Conservation (phyloP, 2,113 vertebrate genomes). For the Castor canadensis region DNA sequence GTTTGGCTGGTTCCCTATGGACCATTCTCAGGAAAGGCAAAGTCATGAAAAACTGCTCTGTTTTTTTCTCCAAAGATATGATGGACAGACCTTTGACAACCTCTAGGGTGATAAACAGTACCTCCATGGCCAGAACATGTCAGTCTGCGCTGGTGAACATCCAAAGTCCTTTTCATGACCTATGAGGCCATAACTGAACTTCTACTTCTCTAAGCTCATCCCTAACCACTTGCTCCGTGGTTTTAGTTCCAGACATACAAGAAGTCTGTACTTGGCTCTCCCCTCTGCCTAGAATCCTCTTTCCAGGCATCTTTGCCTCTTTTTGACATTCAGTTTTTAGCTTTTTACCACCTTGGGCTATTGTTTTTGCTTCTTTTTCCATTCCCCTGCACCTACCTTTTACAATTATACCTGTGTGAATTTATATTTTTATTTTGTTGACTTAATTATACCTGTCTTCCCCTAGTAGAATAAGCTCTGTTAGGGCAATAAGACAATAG, state of each 20-base stretch:
- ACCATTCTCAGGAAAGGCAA: conserved; percentile 10
- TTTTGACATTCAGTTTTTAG: not conserved
- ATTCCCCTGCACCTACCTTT: not conserved
- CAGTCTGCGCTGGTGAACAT: not conserved
- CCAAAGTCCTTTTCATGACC: not conserved
- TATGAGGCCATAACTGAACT: accelerated
- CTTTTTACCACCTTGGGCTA: not conserved
- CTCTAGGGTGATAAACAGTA: not conserved
- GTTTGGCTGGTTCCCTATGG: not conserved
- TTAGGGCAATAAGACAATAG: not conserved
- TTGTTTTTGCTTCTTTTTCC: not conserved
- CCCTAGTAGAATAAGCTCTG: not conserved
- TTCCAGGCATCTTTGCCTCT: not conserved
- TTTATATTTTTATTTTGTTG: not conserved
- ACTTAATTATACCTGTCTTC: not conserved
- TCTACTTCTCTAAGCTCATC: not conserved
- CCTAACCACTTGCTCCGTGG: not conserved
- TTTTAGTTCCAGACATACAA: not conserved
- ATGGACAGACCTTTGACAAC: not conserved
- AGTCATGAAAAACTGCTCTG: not conserved
- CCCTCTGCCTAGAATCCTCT: not conserved
- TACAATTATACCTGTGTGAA: not conserved
- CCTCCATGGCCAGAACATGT: not conserved
- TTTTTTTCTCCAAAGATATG: not conserved
- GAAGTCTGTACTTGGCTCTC: not conserved